These are phyloP conservation scores for Vireo altiloquus DNA, from an alignment of 2,113 vertebrate genomes.

Conservation along the genomic window DNA sequence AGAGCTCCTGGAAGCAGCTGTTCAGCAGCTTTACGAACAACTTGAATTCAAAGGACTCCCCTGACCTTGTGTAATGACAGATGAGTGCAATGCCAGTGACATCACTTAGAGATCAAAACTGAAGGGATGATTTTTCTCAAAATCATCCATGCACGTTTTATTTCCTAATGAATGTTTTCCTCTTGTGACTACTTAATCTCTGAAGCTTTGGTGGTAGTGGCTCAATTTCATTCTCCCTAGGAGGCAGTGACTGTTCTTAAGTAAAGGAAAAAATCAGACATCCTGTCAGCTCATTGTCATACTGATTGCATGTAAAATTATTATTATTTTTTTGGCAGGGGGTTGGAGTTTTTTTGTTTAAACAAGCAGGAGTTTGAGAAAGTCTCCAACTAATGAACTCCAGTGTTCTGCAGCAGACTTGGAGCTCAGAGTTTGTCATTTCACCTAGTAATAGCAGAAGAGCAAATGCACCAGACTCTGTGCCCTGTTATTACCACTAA, in stretches of 20 bases:
- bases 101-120: not conserved
- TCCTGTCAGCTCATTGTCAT: not conserved
- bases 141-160: not conserved
- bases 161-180: not conserved
- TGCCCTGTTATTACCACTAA: slow-evolving; percentile 9
- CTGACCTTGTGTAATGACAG: not conserved
- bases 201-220: not conserved
- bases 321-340: not conserved
- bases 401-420: not conserved
- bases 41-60: slow-evolving; percentile 2
- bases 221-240: not conserved
- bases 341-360: not conserved
- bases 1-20: not conserved
- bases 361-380: not conserved
- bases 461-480: not conserved
- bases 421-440: not conserved
- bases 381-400: not conserved
- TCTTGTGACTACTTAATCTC: not conserved
- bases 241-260: not conserved
- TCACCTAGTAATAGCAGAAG: not conserved
- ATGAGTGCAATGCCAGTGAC: not conserved
- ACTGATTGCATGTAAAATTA: not conserved
- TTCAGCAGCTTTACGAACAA: slow-evolving; percentile 30
- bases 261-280: not conserved
- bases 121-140: not conserved